Percentiles rank a stretch among this genome's conserved stretches.
These are phyloP conservation scores for Dreissena polymorpha DNA, from an alignment of 1,140 invertebrate genomes.

Conservation along the genomic window DNA sequence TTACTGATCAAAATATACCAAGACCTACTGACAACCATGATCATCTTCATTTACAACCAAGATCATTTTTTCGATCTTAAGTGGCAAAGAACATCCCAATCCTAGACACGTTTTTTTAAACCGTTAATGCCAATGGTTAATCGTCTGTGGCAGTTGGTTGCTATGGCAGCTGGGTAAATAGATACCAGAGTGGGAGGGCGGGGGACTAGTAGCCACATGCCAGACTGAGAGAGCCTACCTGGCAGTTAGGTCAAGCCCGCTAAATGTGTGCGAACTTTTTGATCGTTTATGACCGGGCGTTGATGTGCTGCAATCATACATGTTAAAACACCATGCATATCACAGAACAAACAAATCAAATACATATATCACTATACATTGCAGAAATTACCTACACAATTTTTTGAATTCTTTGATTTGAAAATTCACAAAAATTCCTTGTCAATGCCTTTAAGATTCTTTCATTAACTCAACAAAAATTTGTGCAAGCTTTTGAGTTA, in stretches of 20 bases:
- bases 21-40: too few species aligned
- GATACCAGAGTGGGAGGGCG: background rate
- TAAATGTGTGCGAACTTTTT: constrained; percentile 49
- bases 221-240: constrained; percentile 30
- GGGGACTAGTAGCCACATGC: background rate
- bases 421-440: too few species aligned
- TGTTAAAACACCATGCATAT: constrained; percentile 14
- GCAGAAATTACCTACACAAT: background rate
- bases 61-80: background rate
- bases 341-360: background rate
- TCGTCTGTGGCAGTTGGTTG: background rate
- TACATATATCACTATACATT: background rate
- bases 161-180: background rate
- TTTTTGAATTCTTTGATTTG: background rate
- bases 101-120: background rate
- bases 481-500: background rate
- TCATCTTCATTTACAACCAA: too few species aligned
- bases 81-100: background rate
- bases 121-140: background rate
- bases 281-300: constrained; percentile 40
- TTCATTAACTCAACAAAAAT: background rate
- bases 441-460: background rate
- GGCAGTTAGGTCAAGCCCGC: constrained; percentile 40
- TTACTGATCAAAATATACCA: too few species aligned
- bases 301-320: constrained; percentile 46